A percentile compares a stretch with the other conserved stretches of the same genome.
These are phyloP conservation scores for Kuschelorhynchus macadamiae DNA, from an alignment of 2,888 invertebrate species.

Conservation along the genomic window DNA sequence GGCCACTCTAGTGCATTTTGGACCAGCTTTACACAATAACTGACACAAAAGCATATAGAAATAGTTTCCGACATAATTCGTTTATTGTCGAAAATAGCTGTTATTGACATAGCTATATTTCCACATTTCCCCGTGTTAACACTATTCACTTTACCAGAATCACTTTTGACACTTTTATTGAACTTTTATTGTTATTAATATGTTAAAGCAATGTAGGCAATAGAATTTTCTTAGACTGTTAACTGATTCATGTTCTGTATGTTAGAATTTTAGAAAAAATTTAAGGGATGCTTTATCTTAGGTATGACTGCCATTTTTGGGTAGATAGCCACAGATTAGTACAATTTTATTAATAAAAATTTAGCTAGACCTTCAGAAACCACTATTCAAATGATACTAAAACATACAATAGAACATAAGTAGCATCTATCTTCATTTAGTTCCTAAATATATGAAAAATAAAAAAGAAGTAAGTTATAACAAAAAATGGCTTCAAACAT, in stretches of 20 bases:
- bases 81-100: slow-evolving; percentile 15
- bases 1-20: slow-evolving; percentile 51
- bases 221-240: slow-evolving; percentile 51
- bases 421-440: too few relatives aligned
- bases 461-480: too few relatives aligned
- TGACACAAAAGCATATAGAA: slow-evolving; percentile 40
- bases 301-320: slow-evolving; percentile 61
- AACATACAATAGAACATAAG: too few relatives aligned
- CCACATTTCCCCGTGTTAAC: slow-evolving; percentile 21
- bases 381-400: too few relatives aligned
- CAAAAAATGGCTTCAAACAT: too few relatives aligned
- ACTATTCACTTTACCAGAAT: slow-evolving; percentile 26
- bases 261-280: slow-evolving; percentile 47
- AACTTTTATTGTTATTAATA: slow-evolving; percentile 26
- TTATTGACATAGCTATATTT: slow-evolving; percentile 21
- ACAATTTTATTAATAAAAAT: slow-evolving; percentile 4
- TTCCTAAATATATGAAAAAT: too few relatives aligned
- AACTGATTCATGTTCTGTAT: slow-evolving; percentile 49
- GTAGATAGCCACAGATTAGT: slow-evolving; percentile 59
- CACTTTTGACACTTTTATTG: slow-evolving; percentile 4
- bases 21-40: slow-evolving; percentile 47
- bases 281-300: slow-evolving; percentile 55
- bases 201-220: slow-evolving; percentile 52
- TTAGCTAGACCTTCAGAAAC: background rate
- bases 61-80: slow-evolving; percentile 24